Base-by-base conservation (phyloP, 1,140 invertebrate genomes). In the Drosophila sproati region DNA sequence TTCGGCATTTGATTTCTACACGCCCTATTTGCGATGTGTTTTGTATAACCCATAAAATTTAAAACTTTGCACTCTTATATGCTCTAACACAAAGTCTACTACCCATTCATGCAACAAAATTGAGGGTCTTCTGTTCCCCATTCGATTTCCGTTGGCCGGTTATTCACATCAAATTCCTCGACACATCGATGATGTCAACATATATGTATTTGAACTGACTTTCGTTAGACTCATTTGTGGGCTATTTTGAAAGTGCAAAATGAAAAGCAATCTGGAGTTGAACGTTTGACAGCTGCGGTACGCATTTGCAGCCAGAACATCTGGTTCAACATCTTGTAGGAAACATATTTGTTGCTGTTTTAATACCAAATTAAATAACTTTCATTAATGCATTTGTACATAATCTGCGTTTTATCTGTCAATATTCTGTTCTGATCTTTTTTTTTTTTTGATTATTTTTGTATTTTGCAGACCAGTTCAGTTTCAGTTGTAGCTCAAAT, bases 401-500 rank as follows among this genome's bases (percentile, higher is more conserved):
- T 47, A 45, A 66, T 68, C 39, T 54, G 57, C 52, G 41, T 55
- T 64, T 71, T 59, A 56, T 71, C 56, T 47, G 55, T 73, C 48
- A 39, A 66, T 39, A 59, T 63, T 72, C 50, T 80, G 63, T 63
- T 72, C 50, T 80, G 67, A 63, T 57, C 59, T 57, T 60, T 34
- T 71, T 77, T 70, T 61, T 47, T 54, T 51, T 50, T 29, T 32
- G 29, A 37, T 34, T 78, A 32, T 64, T 55, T 78, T 67, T 77
- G 43, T 83, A 77, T 88, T 89, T 88, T 88, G 63, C 83, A 88
- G 83, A 73, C 80, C 62, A 82, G 78, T 70, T 88, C 83, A 75
- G 83, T 73, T 73, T 88, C 83, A 82, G 85, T 88, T 75, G 83
- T 88, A 83, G 88, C 85, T 79, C 77, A 88, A 74, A 88, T 88